Evolutionary conservation across 23 tunicate genomes (phyloP), one percentile per base, ranked within the genome.

Genomic region (Phallusia fumigata): DNA sequence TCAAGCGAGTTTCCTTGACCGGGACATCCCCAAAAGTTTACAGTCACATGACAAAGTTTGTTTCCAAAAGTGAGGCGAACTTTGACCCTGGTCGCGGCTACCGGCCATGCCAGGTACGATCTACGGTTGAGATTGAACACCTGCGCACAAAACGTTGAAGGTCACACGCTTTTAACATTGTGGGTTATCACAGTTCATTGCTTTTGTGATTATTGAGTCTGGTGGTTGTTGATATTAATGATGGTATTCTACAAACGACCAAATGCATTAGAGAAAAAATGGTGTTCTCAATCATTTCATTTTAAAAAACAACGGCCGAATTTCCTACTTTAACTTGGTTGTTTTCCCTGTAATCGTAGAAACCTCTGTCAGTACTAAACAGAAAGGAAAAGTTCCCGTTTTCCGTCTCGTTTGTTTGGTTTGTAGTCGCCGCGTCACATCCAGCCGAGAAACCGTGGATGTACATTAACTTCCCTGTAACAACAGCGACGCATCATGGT

Each of bases 41-140:
- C 3, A 6, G 69, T 21, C 69, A 21, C 2, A 13, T 58, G 69
- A 58, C 69, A 58, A 24, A 58, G 13, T 21, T 11, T 36, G 19
- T 32, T 36, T 31, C 32, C 28, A 32, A 22, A 6, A 34, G 35
- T 6, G 26, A 81, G 15, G 16, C 32, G 77, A 81, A 81, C 28
- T 30, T 65, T 33, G 35, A 65, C 35, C 30, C 47, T n/a, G 18
- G 32, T 74, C 3, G 77, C 77, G 53, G 52, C 28, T 0, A 81
- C 77, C 19, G 76, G 84, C 77, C 76, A 65, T 10, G 76, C 6
- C 19, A 65, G 32, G 53, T 33, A 81, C 16, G 18, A 65, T 0
- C 77, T 33, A 3, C 69, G 73, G 31, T 19, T 15, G 40, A 52
- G 50, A 19, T 65, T 15, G 26, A 52, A 53, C 36, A 52, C 69